A percentile compares a stretch with the other conserved stretches of the same genome.
phyloP scores from a whole-genome alignment of 2,113 vertebrate species.

The Nymphicus hollandicus region DNA sequence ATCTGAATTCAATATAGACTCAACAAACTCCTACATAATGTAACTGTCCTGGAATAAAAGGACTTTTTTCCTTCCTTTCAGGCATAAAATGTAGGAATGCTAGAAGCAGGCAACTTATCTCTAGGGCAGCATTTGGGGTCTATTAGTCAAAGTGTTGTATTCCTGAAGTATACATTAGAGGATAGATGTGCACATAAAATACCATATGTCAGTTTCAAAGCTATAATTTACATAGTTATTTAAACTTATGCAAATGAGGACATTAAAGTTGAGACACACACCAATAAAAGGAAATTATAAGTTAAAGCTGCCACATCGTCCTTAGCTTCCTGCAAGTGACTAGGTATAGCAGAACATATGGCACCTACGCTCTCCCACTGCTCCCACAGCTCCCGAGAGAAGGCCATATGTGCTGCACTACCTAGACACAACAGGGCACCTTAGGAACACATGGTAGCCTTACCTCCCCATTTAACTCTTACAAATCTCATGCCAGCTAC shows the following conservation, averaged over 20 bases:
- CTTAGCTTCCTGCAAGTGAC: slow-evolving; percentile 39
- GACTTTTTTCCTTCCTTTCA: neutral
- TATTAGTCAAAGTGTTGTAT: slow-evolving; percentile 60
- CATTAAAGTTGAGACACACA: slow-evolving; percentile 58
- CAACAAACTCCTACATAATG: slow-evolving; percentile 30
- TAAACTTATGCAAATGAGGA: slow-evolving; percentile 73
- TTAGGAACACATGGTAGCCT: neutral
- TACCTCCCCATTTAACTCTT: neutral
- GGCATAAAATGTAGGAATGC: slow-evolving; percentile 16
- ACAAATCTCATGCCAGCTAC: neutral
- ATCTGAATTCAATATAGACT: slow-evolving; percentile 35
- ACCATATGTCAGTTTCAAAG: slow-evolving; percentile 58
- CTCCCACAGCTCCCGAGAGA: slow-evolving; percentile 9
- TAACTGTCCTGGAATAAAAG: slow-evolving; percentile 42
- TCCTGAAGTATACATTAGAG: slow-evolving; percentile 60
- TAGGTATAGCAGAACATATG: slow-evolving; percentile 49
- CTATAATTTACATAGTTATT: slow-evolving; percentile 67
- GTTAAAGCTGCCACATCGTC: slow-evolving; percentile 47
- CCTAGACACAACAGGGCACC: slow-evolving; percentile 16
- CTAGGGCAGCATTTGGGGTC: slow-evolving; percentile 46
- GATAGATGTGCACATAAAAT: slow-evolving; percentile 51
- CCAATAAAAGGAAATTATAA: slow-evolving; percentile 71
- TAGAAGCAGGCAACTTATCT: slow-evolving; percentile 36
- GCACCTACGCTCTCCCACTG: slow-evolving; percentile 25
- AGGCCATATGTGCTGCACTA: slow-evolving; percentile 39